Evolutionary conservation across 2,797 vertebrate genomes (phyloP).

Genomic region (Lacerta viridis): DNA sequence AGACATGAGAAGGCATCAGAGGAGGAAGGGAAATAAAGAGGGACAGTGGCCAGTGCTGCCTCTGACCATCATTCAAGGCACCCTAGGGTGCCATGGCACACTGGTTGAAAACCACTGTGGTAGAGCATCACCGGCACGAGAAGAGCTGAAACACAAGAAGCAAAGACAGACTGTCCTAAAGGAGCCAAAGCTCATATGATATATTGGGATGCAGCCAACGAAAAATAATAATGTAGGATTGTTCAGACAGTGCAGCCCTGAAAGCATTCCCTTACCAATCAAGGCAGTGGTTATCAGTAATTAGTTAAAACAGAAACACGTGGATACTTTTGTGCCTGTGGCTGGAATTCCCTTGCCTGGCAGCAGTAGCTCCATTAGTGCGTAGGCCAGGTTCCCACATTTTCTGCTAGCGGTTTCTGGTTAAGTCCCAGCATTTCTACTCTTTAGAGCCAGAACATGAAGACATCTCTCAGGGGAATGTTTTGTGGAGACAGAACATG

Average conservation of each 20-base stretch:
- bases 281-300: neutral
- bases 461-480: neutral
- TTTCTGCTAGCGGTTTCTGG: neutral
- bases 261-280: neutral
- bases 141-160: neutral
- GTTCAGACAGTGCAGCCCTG: neutral
- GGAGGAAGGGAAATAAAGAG: no score
- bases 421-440: neutral
- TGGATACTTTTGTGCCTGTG: neutral
- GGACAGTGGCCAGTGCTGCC: no score
- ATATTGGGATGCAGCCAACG: no score
- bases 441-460: neutral
- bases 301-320: neutral
- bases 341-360: neutral
- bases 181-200: neutral
- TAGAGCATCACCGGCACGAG: no score
- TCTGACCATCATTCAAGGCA: no score
- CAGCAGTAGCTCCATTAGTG: neutral
- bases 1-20: no score
- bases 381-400: neutral
- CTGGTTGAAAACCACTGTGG: no score
- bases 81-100: no score
- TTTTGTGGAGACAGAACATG: neutral
- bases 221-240: neutral
- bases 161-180: neutral